Conservation (phyloP, 2,113 vertebrate species). For the Toxostoma redivivum region DNA sequence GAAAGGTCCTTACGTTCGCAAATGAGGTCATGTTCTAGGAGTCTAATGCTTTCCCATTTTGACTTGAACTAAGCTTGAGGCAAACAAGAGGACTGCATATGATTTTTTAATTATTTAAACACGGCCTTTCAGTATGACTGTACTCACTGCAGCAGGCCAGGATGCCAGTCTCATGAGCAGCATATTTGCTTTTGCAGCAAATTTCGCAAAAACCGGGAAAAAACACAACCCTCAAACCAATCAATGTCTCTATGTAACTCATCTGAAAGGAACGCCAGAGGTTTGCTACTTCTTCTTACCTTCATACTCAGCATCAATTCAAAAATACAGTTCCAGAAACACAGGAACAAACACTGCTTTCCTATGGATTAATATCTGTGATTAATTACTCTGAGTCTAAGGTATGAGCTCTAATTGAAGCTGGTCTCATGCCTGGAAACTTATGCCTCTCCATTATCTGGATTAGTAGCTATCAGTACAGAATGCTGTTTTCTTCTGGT, state of each 20-base stretch:
- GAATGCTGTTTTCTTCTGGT: background rate
- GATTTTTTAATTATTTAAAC: background rate
- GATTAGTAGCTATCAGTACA: background rate
- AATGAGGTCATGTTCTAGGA: background rate
- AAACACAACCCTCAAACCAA: background rate
- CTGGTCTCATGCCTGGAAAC: background rate
- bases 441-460: background rate
- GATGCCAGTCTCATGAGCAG: background rate
- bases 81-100: background rate
- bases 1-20: background rate
- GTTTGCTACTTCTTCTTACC: background rate
- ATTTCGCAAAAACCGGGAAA: background rate
- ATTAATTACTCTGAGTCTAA: constrained; percentile 2
- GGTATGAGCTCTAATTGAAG: background rate
- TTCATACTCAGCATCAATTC: background rate
- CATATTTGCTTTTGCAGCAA: background rate
- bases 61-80: background rate
- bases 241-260: background rate
- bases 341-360: background rate
- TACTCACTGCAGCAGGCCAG: background rate
- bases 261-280: background rate
- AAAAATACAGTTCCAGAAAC: background rate
- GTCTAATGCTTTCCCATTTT: background rate
- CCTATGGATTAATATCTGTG: background rate
- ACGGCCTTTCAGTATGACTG: background rate